Percentiles rank a stretch among this genome's conserved stretches.
Evolutionary conservation across 2,113 vertebrate genomes (phyloP).

Genomic region (Hylia prasina): DNA sequence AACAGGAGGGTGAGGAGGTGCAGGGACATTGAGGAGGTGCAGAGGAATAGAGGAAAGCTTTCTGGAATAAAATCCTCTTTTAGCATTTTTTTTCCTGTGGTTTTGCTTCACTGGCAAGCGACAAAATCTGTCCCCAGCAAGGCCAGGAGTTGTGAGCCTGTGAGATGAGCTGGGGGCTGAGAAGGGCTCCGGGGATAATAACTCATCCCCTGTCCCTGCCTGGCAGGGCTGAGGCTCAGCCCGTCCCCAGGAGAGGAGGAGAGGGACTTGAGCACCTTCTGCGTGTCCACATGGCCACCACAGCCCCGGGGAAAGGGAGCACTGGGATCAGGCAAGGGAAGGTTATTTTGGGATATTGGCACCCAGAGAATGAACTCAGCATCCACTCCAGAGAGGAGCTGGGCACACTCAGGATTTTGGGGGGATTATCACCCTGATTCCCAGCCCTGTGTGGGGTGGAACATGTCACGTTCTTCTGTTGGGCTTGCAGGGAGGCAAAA

Average conservation of each 20-base stretch:
- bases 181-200: accelerated
- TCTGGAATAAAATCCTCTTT: neutral
- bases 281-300: accelerated
- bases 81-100: neutral
- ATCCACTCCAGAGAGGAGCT: neutral
- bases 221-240: neutral
- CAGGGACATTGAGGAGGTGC: neutral
- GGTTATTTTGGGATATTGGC: neutral
- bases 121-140: neutral
- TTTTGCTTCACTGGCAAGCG: neutral
- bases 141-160: accelerated
- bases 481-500: neutral
- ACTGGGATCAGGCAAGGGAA: accelerated
- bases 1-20: neutral
- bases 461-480: neutral
- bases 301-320: neutral
- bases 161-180: neutral
- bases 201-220: neutral
- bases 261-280: neutral
- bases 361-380: neutral
- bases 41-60: neutral
- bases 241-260: neutral
- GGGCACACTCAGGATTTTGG: neutral
- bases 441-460: neutral
- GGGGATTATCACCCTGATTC: accelerated